Base-by-base conservation (phyloP, 2,888 invertebrate genomes). In the Dorcus hopei region DNA sequence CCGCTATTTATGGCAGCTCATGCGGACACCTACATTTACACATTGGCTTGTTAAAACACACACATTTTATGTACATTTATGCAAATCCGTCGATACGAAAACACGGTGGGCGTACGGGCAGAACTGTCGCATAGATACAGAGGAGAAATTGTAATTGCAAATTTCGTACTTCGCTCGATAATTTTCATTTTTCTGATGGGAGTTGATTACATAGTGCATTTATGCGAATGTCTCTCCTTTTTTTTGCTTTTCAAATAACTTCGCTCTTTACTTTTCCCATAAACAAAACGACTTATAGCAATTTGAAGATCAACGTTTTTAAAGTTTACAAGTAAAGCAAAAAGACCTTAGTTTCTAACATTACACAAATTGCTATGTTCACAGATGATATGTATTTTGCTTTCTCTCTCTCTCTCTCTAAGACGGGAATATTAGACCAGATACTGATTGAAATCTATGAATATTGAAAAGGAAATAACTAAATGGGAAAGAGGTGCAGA, bases 31-130 rank as follows among this genome's bases (percentile, higher is more conserved):
- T 63, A 62, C 60, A 60, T 61, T 63, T 63, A 58, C 60, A 60
- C 60, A 53, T 56, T 42, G 54, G 41, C 60, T 61, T 63, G 60
- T 63, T 63, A 63, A 63, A 63, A 63, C 61, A 58, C 62, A 58
- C 58, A 61, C 61, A 63, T 63, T 63, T 63, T 63, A 63, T 63
- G 61, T 63, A 55, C 59, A 57, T 61, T 63, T 61, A 63, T 63
- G 63, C 57, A 63, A 61, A 63, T 63, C 23, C 14, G 47, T 48
- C 61, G 45, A 49, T 52, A 57, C 49, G 47, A 55, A 53, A 63
- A 57, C 57, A 52, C 43, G 51, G 64, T 64, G 57, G 64, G 64
- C 64, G 64, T 62, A 57, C 54, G 47, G 26, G 26, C 26, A 33
- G 54, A 59, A 61, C 58, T 61, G 61, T 61, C 61, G 52, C 63